Conservation (phyloP, 1,140 invertebrate genomes). For the Probaryconus sp. region DNA sequence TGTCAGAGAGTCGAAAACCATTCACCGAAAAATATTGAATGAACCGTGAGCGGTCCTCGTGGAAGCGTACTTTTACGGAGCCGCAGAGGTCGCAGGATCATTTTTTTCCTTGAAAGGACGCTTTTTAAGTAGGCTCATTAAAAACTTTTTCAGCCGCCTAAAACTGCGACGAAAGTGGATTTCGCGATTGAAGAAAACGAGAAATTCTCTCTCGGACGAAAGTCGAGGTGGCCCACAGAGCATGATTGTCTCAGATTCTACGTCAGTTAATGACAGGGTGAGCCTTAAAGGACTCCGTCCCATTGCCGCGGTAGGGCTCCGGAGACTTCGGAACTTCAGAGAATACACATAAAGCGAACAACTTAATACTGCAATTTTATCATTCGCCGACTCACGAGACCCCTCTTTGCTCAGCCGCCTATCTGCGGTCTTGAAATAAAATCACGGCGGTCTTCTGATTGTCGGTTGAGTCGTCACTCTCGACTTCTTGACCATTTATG, state of each 20-base stretch:
- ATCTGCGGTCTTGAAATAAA: conserved; percentile 78
- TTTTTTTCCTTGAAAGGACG: conserved; percentile 38
- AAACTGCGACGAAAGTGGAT: conserved; percentile 52
- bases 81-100: conserved; percentile 33
- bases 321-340: conserved; percentile 74
- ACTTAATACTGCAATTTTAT: conserved; percentile 79
- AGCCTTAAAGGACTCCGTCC: conserved; percentile 56
- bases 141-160: conserved; percentile 44
- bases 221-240: conserved; percentile 65
- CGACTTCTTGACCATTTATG: conserved; percentile 44
- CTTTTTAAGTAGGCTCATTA: conserved; percentile 52
- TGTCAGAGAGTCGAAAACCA: conserved; percentile 19
- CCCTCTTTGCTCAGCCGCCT: conserved; percentile 64
- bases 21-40: conserved; percentile 47
- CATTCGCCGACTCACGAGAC: conserved; percentile 70
- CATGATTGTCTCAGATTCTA: conserved; percentile 74
- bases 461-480: conserved; percentile 54
- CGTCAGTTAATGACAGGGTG: conserved; percentile 77
- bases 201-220: conserved; percentile 60
- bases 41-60: conserved; percentile 20
- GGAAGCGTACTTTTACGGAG: conserved; percentile 31
- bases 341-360: conserved; percentile 79
- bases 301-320: conserved; percentile 51
- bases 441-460: conserved; percentile 75
- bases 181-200: conserved; percentile 59